These are phyloP conservation scores for Idaea straminata DNA, from an alignment of 2,888 invertebrate species.

Conservation along the genomic window DNA sequence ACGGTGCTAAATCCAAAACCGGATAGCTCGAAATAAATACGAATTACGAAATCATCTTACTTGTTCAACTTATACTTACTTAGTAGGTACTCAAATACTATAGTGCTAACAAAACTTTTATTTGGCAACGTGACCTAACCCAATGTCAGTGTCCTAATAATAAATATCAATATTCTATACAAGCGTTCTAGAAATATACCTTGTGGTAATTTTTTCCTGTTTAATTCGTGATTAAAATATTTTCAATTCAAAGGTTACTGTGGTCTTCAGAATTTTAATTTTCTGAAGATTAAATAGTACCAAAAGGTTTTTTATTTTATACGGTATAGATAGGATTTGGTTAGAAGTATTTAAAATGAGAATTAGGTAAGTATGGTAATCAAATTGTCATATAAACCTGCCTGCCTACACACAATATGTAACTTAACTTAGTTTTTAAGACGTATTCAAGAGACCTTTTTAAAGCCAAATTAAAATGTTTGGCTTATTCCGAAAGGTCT, in stretches of 20 bases:
- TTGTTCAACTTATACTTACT: not conserved
- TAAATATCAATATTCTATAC: constrained; percentile 19
- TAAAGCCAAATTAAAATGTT: no score
- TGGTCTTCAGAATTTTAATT: not conserved
- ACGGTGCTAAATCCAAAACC: not conserved
- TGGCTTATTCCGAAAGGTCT: no score
- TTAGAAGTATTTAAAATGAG: no score
- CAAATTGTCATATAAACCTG: no score
- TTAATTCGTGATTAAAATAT: not conserved
- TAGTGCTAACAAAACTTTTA: constrained; percentile 6
- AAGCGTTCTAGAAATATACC: not conserved
- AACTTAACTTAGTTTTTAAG: no score
- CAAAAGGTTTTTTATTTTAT: not conserved
- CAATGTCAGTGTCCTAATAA: constrained; percentile 34
- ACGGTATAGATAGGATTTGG: no score
- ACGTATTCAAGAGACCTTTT: no score
- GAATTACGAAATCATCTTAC: constrained; percentile 5
- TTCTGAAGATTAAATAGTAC: not conserved
- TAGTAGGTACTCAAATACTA: not conserved
- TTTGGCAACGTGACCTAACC: constrained; percentile 33
- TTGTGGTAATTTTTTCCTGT: not conserved
- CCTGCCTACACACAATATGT: no score
- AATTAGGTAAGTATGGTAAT: no score
- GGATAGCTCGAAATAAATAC: not conserved
- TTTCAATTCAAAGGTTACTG: not conserved